Conservation (phyloP, 92 coral and sea anemone genomes). For the Montipora capitata region DNA sequence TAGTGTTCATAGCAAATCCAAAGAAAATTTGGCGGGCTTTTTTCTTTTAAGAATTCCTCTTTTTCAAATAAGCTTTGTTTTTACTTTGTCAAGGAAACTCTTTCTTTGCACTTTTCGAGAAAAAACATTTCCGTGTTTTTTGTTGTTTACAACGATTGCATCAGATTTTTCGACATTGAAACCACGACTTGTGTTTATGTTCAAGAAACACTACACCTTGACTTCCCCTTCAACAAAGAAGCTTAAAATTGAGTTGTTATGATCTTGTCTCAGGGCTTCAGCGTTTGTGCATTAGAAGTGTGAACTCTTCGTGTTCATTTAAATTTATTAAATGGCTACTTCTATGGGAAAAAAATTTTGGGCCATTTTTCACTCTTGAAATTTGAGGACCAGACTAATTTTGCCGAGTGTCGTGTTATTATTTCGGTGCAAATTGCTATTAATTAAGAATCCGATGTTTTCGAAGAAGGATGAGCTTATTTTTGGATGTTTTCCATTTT, state of each 20-base stretch:
- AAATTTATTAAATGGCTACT: not conserved
- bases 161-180: conserved; percentile 14
- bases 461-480: too few relatives aligned
- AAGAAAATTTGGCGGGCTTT: conserved; percentile 34
- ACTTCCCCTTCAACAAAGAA: not conserved
- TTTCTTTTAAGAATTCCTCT: not conserved
- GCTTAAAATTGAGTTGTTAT: not conserved
- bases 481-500: not conserved
- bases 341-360: not conserved
- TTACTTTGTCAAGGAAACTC: not conserved
- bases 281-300: not conserved
- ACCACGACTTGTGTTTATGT: not conserved
- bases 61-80: not conserved
- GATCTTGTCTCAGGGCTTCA: not conserved
- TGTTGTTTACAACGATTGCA: not conserved
- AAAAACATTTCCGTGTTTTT: not conserved
- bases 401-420: not conserved
- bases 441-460: too few relatives aligned
- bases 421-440: not conserved
- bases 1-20: not conserved
- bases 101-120: not conserved
- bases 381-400: not conserved
- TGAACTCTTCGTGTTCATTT: not conserved
- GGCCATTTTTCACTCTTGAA: too few relatives aligned
- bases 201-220: not conserved